Evolutionary conservation across 2,797 vertebrate genomes (phyloP).

Genomic region (Myotis pilosus): DNA sequence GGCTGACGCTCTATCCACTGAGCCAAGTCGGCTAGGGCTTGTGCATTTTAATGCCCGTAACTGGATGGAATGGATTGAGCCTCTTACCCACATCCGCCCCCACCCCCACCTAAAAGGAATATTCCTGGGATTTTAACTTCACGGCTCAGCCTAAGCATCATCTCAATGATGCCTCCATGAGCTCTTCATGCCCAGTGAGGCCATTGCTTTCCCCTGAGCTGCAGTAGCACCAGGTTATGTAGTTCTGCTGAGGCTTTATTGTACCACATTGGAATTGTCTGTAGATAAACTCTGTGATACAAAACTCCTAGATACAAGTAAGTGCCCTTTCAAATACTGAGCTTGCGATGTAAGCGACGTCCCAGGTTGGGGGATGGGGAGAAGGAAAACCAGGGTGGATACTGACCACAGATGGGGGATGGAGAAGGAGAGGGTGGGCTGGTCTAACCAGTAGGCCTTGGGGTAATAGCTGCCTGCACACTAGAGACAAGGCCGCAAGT

Average conservation of each 20-base stretch:
- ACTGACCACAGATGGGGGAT: background rate
- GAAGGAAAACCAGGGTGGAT: background rate
- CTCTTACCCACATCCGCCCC: background rate
- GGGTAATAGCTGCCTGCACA: background rate
- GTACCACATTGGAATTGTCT: background rate
- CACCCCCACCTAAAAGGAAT: background rate
- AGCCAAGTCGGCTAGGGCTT: too few relatives aligned
- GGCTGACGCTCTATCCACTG: too few relatives aligned
- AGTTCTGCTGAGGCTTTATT: background rate
- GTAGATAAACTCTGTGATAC: background rate
- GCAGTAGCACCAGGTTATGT: background rate
- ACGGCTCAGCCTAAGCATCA: background rate
- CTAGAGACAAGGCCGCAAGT: background rate
- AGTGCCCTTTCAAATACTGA: background rate
- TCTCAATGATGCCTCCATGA: background rate
- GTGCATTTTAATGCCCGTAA: background rate
- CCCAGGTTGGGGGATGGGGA: background rate
- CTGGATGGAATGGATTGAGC: background rate
- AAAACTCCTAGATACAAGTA: background rate
- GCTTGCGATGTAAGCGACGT: background rate
- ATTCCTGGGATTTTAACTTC: background rate
- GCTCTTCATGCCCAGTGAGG: background rate
- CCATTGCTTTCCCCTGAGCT: background rate
- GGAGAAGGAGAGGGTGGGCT: background rate
- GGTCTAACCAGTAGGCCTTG: background rate